Evolutionary conservation across 2,888 invertebrate genomes (phyloP), one percentile per base, ranked within the genome.

Genomic region (Drosophila koepferae): DNA sequence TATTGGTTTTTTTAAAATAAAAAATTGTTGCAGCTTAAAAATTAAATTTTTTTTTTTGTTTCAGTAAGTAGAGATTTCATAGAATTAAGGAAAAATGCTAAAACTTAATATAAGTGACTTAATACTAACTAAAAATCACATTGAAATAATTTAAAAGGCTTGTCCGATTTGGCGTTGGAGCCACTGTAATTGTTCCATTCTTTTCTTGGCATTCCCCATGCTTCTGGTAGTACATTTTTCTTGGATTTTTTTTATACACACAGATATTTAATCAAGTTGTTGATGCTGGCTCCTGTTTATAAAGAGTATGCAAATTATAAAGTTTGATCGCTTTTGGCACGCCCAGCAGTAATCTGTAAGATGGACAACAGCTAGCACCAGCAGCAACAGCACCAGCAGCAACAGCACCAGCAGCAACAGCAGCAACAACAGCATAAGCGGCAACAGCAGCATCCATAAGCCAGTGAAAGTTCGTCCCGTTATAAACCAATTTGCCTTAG

Each of bases 401-500:
- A 53, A n/a, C 49, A 28, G 16, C 67, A 72, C n/a, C n/a, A 38
- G 2, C 38, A 38, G 38, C 38, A 16, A 0, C 38, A 53, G 8
- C 55, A 44, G 20, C 56, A 53, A n/a, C 49, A 28, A n/a, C 67
- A 72, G 63, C 72, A 63, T 4, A 9, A 54, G 16, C 62, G 40
- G 18, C 58, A 46, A n/a, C 49, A 18, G 20, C 67, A 73, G 66
- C 78, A 66, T 74, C 77, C 71, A 65, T 40, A 60, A 72, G 60
- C 60, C 72, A 85, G 85, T 85, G 85, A 85, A 85, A 85, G 85
- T 85, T 86, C 87, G 89, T 83, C 81, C 84, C 84, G 89, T 86
- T 85, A 85, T 75, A 88, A 70, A 82, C 74, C 72, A 89, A 87
- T 82, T 89, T 83, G 84, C 81, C 87, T 89, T 89, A 89, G 87